Evolutionary conservation across 1,140 invertebrate genomes (phyloP), one percentile per base, ranked within the genome.

Genomic region (Campoletis sonorensis): DNA sequence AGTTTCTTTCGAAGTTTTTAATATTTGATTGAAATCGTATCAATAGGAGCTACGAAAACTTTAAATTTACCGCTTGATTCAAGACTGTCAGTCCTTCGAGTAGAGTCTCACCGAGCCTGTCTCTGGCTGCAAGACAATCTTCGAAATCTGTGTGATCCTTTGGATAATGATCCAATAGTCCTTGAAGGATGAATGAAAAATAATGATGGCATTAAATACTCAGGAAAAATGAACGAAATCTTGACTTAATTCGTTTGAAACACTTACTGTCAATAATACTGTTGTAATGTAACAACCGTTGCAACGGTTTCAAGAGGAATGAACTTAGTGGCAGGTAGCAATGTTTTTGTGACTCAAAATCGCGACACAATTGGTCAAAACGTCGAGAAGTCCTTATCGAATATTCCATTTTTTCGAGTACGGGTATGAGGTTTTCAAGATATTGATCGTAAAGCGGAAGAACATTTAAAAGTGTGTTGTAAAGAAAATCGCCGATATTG

Each of bases 281-380:
- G 88, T 96, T 94, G 90, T 98, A 98, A 90, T 98, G 97, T 40
- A 98, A 92, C 67, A 98, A 91, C 78, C 98, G 93, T 92, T 98
- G 97, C 64, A 98, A 93, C 51, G 98, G 98, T 88, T 98, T 97
- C 75, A 99, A 92, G 30, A 98, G 93, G 87, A 99, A 96, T 33
- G 95, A 95, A 18, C 96, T 96, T 51, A 99, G 93, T 71, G 98
- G 98, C 79, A 99, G 92, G 88, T 97, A 97, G 87, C 96, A 97
- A 61, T 97, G 94, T 91, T 96, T 96, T 87, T 97, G 95, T 58
- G 94, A 93, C 89, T 98, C 97, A 91, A 98, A 97, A 64, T 97
- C 96, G 54, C 95, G 93, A 88, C 97, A 97, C 8, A 96, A 88
- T 85, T 95, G 94, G 84, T 97, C 96, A 91, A 98, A 97, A 37